Conservation (phyloP, 2,888 invertebrate species). For the Emmelina monodactyla region DNA sequence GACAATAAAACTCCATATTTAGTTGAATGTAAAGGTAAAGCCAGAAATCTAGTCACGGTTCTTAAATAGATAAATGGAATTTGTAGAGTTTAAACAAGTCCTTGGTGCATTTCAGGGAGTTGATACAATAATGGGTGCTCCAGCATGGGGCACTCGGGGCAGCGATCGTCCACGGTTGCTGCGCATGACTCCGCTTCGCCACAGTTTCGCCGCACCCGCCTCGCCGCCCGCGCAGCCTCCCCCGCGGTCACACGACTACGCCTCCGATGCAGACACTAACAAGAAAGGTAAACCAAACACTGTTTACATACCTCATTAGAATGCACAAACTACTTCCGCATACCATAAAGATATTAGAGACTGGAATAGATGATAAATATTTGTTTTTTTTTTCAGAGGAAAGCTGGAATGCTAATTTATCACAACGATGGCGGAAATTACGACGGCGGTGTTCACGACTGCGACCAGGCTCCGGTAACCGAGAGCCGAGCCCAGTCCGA, state of each 20-base stretch:
- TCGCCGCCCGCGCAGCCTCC: conserved; percentile 49
- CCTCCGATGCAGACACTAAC: conserved; percentile 69
- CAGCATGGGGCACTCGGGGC: conserved; percentile 56
- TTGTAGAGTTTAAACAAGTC: no score
- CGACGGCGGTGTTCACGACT: conserved; percentile 74
- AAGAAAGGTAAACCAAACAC: conserved; percentile 52
- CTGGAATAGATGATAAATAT: not conserved
- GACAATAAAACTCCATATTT: no score
- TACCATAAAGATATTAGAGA: not conserved
- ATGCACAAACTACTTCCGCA: conserved; percentile 7
- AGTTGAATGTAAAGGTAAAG: no score
- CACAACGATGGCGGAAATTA: conserved; percentile 77
- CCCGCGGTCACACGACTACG: conserved; percentile 50
- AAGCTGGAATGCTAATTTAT: conserved; percentile 77
- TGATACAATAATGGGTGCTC: conserved; percentile 42
- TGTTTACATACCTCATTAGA: not conserved
- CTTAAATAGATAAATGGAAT: no score
- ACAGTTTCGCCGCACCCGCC: conserved; percentile 64
- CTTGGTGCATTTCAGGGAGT: conserved; percentile 14
- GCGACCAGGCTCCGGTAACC: conserved; percentile 68
- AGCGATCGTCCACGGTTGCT: conserved; percentile 62
- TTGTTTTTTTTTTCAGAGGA: conserved; percentile 63
- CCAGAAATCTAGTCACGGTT: no score
- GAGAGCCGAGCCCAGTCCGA: conserved; percentile 62
- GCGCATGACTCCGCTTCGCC: conserved; percentile 66